Percentiles rank a stretch among this genome's conserved stretches.
Conservation (phyloP, 2,888 invertebrate species). For the Synergus itoensis region DNA sequence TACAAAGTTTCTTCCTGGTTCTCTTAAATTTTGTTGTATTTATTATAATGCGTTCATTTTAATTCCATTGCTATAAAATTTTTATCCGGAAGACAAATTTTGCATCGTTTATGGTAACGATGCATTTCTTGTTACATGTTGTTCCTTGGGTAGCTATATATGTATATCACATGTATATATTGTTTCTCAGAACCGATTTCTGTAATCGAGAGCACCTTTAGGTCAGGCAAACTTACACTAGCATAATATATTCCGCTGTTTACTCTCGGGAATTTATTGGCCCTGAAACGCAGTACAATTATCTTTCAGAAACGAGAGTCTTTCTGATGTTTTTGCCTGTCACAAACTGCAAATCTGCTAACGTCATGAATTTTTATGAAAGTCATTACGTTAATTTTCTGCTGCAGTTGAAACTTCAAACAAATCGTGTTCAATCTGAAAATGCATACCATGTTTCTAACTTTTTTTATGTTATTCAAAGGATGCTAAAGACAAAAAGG, state of each 20-base stretch:
- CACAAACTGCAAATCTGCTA: not conserved
- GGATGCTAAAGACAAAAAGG: not conserved
- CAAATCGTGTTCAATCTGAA: not conserved
- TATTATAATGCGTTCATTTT: not conserved
- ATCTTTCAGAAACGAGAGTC: slow-evolving; percentile 15
- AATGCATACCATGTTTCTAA: not conserved
- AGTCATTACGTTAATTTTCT: not conserved
- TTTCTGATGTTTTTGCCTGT: slow-evolving; percentile 5
- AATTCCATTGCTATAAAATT: slow-evolving; percentile 9
- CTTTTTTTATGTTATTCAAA: not conserved
- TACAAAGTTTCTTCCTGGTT: not conserved
- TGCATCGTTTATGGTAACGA: slow-evolving; percentile 17
- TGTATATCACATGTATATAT: not conserved
- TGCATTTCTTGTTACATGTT: slow-evolving; percentile 6
- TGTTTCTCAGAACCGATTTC: slow-evolving; percentile 33
- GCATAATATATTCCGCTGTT: slow-evolving; percentile 12
- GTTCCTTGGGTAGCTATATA: not conserved
- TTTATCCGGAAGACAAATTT: slow-evolving; percentile 19
- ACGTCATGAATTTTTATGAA: not conserved
- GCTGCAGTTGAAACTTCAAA: not conserved
- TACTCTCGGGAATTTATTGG: slow-evolving; percentile 18
- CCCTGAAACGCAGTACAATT: slow-evolving; percentile 24
- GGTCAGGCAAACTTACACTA: slow-evolving; percentile 31
- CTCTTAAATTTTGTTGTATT: not conserved
- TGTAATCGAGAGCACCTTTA: slow-evolving; percentile 36